Base-by-base conservation (phyloP, 2,797 vertebrate genomes). In the Melanogrammus aeglefinus region DNA sequence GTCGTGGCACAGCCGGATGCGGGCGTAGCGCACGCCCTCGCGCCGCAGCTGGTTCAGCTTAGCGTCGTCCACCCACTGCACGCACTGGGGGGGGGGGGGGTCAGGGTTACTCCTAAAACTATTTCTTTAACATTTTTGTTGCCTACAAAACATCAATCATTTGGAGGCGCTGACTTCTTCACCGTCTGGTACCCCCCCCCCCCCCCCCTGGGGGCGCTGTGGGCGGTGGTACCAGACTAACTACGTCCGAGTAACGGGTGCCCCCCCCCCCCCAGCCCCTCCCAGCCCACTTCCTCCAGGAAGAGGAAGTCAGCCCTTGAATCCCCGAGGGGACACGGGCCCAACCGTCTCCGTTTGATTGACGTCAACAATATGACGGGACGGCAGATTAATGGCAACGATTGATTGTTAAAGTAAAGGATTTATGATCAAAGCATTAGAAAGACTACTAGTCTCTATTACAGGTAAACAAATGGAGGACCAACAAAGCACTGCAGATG, bases 51-150 rank as follows among this genome's bases (percentile, higher is more conserved):
- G 98, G 93, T 99, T 99, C 29, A 99, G 96, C 90, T 99, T 99
- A 90, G 98, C 98, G 70, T 99, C 98, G 9, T 99, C 98, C 82
- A 99, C 96, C 98, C 98, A 99, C 85, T 99, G 97, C 84, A 99
- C 97, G 83, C 97, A 99, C 98, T 98, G 83, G 8, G 0, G 41
- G 82, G 24, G 12, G 74, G 3, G 44, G 3, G 16, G 4, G 81
- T 39, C 38, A 10, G 36, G 36, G 36, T 38, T 8, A 9, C 36
- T 38, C 36, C 36, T 38, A 31, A 31, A 31, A 31, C 1, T 2
- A 31, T 31, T 31, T 31, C 3, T 31, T 31, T 31, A 31, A 31
- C 35, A 35, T 35, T 35, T 38, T 38, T 8, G 6, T 7, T 38
- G 8, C 38, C 38, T 38, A 38, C 8, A 38, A 38, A 38, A 38